phyloP scores from a whole-genome alignment of 2,797 vertebrate species.

The Cossypha dichroa region DNA sequence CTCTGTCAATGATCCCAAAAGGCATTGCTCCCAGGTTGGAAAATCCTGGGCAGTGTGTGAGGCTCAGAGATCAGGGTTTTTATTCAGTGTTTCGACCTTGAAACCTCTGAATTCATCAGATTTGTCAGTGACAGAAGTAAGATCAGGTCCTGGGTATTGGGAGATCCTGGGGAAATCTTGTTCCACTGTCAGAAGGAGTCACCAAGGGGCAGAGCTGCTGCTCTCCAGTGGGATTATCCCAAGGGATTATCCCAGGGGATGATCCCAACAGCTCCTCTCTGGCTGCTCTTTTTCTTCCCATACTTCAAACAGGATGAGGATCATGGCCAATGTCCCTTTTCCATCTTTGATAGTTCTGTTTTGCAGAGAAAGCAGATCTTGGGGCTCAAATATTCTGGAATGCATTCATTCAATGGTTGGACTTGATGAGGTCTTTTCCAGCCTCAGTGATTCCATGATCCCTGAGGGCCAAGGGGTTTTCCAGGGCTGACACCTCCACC shows the following conservation, averaged over 20 bases:
- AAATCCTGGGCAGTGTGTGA: neutral
- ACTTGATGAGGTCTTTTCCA: neutral
- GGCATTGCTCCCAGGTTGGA: neutral
- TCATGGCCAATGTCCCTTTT: neutral
- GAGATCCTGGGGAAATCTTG: neutral
- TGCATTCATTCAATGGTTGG: accelerated
- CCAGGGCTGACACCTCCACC: neutral
- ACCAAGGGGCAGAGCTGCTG: neutral
- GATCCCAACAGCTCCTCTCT: neutral
- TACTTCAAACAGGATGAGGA: neutral
- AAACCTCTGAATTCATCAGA: neutral
- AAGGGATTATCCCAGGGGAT: neutral
- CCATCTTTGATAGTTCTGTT: neutral
- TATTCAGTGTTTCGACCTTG: constrained; percentile 56
- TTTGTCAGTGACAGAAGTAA: neutral
- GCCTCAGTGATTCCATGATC: neutral
- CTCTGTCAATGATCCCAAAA: neutral
- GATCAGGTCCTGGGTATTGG: neutral
- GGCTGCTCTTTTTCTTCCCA: neutral
- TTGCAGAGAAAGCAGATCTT: neutral
- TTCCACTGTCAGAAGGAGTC: neutral
- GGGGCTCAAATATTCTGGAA: neutral
- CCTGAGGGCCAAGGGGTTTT: accelerated
- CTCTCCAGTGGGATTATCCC: accelerated
- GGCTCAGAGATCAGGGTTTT: neutral